Base-by-base conservation (phyloP, 1,140 invertebrate species). In the Achroia grisella region DNA sequence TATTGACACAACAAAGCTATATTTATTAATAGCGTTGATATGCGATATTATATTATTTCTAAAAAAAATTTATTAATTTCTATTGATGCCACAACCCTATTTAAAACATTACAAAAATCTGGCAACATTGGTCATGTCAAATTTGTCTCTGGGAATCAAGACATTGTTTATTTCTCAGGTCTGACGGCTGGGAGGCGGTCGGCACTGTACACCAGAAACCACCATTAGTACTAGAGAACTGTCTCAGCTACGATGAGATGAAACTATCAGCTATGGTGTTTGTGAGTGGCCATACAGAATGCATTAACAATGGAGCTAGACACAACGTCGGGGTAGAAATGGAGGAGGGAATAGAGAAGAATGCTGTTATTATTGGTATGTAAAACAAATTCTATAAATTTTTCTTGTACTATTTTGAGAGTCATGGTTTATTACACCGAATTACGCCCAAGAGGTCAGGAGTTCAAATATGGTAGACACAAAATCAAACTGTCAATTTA, bases 291-390 rank as follows among this genome's bases (percentile, higher is more conserved):
- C 76, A 82, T 39, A 87, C 87, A 4, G 87, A 87, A 54, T 90
- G 90, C 48, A 85, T 90, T 39, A 90, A 90, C 48, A 79, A 90
- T 56, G 89, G 89, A 12, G 73, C 81, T 12, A 74, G 89, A 10
- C 62, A 82, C n/a, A 90, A 90, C 54, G 64, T 69, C 45, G 89
- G 89, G 5, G 54, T 82, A 4, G 63, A 86, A 0, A 44, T 61
- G 15, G 51, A 50, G 12, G 44, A 62, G n/a, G 48, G 40, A 2
- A 39, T 43, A 0, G 54, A 62, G 15, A 29, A 30, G 4, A 37
- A 56, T 4, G 59, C 55, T 9, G 45, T 62, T 47, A 59, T 62
- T 17, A 52, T 56, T n/a, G 52, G 52, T 56, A 29, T 35, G n/a
- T n/a, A n/a, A n/a, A n/a, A n/a, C n/a, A n/a, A 37, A 14, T 35